Evolutionary conservation across 2,797 vertebrate species (phyloP), one percentile per base, ranked within the genome.

Genomic region (Myotis daubentonii): DNA sequence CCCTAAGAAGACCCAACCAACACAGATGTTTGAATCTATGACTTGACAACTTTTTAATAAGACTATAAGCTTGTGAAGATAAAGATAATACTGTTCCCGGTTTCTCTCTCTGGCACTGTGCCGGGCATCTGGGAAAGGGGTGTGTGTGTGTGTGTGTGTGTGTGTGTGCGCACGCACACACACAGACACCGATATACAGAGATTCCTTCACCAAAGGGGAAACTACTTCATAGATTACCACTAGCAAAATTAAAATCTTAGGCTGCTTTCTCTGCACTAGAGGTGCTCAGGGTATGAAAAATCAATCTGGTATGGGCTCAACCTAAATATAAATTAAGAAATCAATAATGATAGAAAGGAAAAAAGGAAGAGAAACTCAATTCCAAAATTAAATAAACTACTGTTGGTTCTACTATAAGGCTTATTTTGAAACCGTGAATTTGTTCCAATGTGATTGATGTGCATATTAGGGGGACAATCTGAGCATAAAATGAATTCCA

Each of bases 271-370:
- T 82, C 55, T n/a, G 66, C 55, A 71, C 70, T 28, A 78, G 87
- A 87, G 75, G 47, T 38, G 33, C 41, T 90, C 65, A 44, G 74
- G 36, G 72, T 55, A 86, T 76, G 75, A 86, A 93, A 91, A 94
- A 86, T 85, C 81, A 92, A 95, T 89, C 28, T 79, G 80, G 96
- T 86, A 62, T 47, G 75, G 75, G 65, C 49, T 96, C 89, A 96
- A 87, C 94, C 94, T 95, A 96, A 92, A 92, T n/a, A 76, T 71
- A 92, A 95, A 94, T 88, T 87, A 96, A 95, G 72, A 94, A 96
- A 88, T 86, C 94, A 95, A 92, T 94, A 86, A 88, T 15, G 23
- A 62, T 62, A 53, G 49, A 82, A 92, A 88, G 81, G 44, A 88
- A 80, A 57, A 71, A 93, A 71, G 66, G 81, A 84, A 89, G 79